Base-by-base conservation (phyloP, 2,888 invertebrate genomes). In the Abrostola tripartita region DNA sequence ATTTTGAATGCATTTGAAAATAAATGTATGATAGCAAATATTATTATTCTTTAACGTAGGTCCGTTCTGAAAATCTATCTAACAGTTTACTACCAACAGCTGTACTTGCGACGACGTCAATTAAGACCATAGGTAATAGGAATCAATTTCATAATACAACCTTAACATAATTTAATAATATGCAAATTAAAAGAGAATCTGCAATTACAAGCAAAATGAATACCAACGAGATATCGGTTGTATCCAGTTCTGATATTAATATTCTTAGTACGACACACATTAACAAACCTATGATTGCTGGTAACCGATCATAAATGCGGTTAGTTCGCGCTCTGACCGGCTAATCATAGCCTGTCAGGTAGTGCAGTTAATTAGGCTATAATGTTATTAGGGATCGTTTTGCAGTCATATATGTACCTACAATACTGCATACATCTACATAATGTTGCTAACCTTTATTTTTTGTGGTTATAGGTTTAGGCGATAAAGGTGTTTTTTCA, bases 281-380 rank as follows among this genome's bases (percentile, higher is more conserved):
- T 49, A 40, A 62, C 47, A 10, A 37, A 40, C 44, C 10, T 40
- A 40, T 47, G 35, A 52, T 52, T 14, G 47, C 47, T 9, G 6
- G 10, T 47, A 38, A 64, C 14, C 40, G 44, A 14, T 55, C 54
- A 38, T 65, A 51, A 65, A 59, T 10, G 44, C 51, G 14, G 44
- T 52, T 38, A 35, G 12, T 54, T 64, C 9, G 53, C 54, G 37
- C 42, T 38, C 42, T 44, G 24, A n/a, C 54, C 38, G 12, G 54
- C 6, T 54, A 55, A 51, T 64, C 42, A 54, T 41, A 57, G 62
- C 14, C 10, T n/a, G 37, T 37, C 8, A 12, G 41, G 10, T 37
- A 49, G 58, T 53, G 7, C 2, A 37, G 11, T 35, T 41, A 47
- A 63, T 63, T 35, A 61, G 35, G 37, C 44, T 50, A 35, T 50